These are phyloP conservation scores for Conomelus anceps DNA, from an alignment of 2,888 invertebrate genomes.

Conservation along the genomic window DNA sequence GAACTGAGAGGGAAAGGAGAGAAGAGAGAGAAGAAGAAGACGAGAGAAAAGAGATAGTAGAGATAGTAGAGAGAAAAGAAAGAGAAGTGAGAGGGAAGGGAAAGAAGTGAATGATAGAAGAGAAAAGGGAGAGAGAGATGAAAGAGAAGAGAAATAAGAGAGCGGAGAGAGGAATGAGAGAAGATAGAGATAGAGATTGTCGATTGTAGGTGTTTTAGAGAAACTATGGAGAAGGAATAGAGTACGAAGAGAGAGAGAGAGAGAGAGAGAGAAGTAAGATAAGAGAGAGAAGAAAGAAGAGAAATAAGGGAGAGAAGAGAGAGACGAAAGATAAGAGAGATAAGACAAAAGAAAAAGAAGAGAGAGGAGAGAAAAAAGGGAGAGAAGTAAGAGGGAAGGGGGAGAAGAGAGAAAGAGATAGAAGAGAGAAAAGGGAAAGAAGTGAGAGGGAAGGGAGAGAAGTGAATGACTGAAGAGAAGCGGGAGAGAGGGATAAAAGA, in stretches of 20 bases:
- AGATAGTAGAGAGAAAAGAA: too few relatives aligned
- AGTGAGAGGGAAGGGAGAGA: neutral
- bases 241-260: neutral
- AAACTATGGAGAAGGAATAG: neutral
- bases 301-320: neutral
- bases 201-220: too few relatives aligned
- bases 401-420: neutral
- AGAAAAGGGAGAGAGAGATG: neutral
- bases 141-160: neutral
- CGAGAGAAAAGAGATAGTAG: neutral
- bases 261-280: neutral
- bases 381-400: neutral
- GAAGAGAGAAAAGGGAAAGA: neutral
- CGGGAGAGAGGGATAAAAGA: neutral
- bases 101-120: neutral
- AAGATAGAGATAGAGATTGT: too few relatives aligned
- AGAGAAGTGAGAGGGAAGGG: too few relatives aligned
- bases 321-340: neutral
- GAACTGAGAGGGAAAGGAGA: neutral
- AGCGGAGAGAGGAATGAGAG: neutral
- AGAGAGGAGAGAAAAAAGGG: neutral
- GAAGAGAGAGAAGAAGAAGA: neutral
- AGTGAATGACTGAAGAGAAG: neutral
- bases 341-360: neutral
- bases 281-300: neutral